Conservation (phyloP, 2,113 vertebrate species). For the Phocoena sinus region DNA sequence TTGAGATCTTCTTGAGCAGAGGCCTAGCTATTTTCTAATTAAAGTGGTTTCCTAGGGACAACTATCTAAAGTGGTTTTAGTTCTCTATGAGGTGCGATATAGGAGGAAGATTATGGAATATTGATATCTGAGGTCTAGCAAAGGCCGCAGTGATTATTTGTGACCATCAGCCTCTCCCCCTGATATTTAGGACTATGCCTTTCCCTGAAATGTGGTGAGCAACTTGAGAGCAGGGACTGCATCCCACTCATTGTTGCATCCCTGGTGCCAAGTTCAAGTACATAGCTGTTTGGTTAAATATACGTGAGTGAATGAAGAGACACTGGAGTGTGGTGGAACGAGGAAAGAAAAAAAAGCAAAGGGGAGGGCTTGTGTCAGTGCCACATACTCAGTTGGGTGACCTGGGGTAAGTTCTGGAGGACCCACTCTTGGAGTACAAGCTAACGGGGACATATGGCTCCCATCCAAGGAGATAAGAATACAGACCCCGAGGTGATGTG, state of each 20-base stretch:
- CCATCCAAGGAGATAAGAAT: background rate
- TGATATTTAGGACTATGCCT: background rate
- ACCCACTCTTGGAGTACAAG: background rate
- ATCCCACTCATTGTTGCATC: background rate
- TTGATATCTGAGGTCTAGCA: background rate
- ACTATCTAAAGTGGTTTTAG: too few relatives aligned
- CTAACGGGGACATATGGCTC: too few relatives aligned
- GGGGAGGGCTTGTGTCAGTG: fast-evolving
- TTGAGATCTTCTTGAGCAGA: background rate
- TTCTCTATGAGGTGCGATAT: fast-evolving
- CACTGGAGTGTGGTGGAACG: too few relatives aligned
- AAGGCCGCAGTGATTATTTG: background rate
- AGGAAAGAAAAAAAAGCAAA: background rate
- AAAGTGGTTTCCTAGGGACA: background rate
- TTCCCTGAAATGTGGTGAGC: background rate
- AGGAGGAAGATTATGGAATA: fast-evolving
- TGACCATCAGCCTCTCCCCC: fast-evolving
- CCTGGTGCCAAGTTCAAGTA: background rate
- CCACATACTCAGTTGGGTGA: fast-evolving
- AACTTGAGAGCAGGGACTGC: background rate
- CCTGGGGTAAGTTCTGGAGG: fast-evolving
- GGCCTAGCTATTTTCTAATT: background rate
- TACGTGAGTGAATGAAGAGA: fast-evolving
- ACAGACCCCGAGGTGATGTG: fast-evolving
- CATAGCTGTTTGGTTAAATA: background rate